A percentile compares a stretch with the other conserved stretches of the same genome.
Evolutionary conservation across 2,888 invertebrate species (phyloP).

Genomic region (Serripes groenlandicus): DNA sequence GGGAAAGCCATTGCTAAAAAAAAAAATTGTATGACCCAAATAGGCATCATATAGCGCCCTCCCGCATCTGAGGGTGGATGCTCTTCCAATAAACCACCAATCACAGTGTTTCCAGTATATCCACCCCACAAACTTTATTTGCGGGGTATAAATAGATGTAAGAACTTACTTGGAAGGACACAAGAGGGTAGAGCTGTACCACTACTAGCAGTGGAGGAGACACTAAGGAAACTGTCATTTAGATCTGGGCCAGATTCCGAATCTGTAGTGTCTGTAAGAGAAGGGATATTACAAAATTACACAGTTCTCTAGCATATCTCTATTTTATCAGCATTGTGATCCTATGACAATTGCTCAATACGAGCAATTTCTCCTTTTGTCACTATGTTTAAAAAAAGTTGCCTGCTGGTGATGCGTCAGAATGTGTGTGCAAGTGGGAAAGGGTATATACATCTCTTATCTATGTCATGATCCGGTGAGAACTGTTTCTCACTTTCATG

Average conservation of each 20-base stretch:
- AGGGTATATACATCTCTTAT: too few relatives aligned
- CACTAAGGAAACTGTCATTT: slow-evolving; percentile 67
- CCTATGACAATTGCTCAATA: neutral
- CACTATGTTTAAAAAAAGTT: neutral
- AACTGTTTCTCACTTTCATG: slow-evolving; percentile 67
- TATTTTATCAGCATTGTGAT: too few relatives aligned
- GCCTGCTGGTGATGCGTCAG: too few relatives aligned
- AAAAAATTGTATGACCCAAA: too few relatives aligned
- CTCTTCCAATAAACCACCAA: too few relatives aligned
- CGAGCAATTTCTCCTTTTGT: neutral
- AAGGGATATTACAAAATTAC: neutral
- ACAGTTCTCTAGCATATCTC: too few relatives aligned
- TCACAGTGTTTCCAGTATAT: too few relatives aligned
- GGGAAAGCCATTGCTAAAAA: too few relatives aligned
- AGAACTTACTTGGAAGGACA: neutral
- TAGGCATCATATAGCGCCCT: too few relatives aligned
- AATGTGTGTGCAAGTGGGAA: too few relatives aligned
- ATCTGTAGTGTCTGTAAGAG: slow-evolving; percentile 36
- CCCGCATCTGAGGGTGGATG: too few relatives aligned
- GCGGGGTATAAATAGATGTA: neutral
- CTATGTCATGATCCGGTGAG: slow-evolving; percentile 78
- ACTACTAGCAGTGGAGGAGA: slow-evolving; percentile 60
- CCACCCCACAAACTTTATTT: neutral
- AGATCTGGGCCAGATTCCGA: slow-evolving; percentile 63
- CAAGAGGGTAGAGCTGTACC: slow-evolving; percentile 23